Conservation (phyloP, 2,888 invertebrate genomes). For the Brachyptera putata region DNA sequence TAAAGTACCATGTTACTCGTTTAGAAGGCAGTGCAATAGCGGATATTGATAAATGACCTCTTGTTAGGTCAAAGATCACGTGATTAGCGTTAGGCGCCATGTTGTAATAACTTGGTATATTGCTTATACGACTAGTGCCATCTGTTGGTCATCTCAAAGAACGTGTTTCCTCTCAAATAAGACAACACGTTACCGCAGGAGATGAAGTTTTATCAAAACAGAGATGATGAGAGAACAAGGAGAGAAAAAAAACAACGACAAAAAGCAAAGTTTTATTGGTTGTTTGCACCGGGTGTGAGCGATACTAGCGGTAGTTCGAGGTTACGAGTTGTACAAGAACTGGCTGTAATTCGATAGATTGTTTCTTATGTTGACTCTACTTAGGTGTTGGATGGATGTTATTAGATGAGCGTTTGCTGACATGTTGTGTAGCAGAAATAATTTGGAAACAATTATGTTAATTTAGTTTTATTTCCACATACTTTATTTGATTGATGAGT, state of each 20-base stretch:
- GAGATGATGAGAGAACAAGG: not conserved
- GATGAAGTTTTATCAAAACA: constrained; percentile 21
- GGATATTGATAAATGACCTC: not conserved
- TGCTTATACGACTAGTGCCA: not conserved
- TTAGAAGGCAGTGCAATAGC: not conserved
- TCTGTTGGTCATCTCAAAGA: constrained; percentile 15
- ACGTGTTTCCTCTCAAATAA: constrained; percentile 12
- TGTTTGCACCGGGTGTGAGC: constrained; percentile 19
- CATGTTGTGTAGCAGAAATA: too few relatives aligned
- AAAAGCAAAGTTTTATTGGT: constrained; percentile 27
- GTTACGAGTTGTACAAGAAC: too few relatives aligned
- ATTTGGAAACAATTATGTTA: too few relatives aligned
- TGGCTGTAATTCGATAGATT: too few relatives aligned
- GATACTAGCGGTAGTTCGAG: too few relatives aligned
- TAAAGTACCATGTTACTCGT: not conserved
- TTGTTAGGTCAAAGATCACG: not conserved
- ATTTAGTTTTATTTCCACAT: too few relatives aligned
- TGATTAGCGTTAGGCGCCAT: not conserved
- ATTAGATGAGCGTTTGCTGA: too few relatives aligned
- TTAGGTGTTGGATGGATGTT: too few relatives aligned
- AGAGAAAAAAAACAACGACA: not conserved
- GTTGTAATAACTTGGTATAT: constrained; percentile 27
- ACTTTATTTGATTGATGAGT: too few relatives aligned
- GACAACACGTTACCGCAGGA: constrained; percentile 15
- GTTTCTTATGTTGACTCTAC: too few relatives aligned